These are phyloP conservation scores for Eueides isabella DNA, from an alignment of 1,140 invertebrate species.

Conservation along the genomic window DNA sequence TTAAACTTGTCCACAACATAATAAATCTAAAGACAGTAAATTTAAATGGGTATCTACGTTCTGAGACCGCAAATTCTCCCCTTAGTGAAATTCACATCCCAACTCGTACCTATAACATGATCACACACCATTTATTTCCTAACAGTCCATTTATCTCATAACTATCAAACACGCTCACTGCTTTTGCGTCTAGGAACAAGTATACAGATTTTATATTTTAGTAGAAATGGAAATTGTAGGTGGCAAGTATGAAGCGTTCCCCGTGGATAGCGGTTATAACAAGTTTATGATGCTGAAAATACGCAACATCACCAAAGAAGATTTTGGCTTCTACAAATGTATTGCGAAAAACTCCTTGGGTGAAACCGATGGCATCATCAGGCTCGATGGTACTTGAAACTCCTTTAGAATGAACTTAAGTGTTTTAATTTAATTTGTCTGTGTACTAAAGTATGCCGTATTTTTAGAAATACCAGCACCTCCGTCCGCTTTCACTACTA, in stretches of 20 bases:
- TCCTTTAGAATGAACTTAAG: conserved; percentile 18
- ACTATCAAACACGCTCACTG: conserved; percentile 35
- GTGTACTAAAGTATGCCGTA: conserved; percentile 25
- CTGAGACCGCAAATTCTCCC: conserved; percentile 36
- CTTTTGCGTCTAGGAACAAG: conserved; percentile 18
- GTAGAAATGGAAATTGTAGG: conserved; percentile 83
- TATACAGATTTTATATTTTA: conserved; percentile 77
- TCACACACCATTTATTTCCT: conserved; percentile 38
- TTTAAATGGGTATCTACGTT: conserved; percentile 34
- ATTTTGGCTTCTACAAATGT: conserved; percentile 84
- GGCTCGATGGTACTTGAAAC: conserved; percentile 80
- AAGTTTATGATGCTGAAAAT: conserved; percentile 84
- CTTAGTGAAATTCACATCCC: conserved; percentile 32
- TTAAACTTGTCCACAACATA: conserved; percentile 18
- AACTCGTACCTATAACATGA: conserved; percentile 30
- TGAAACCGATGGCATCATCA: conserved; percentile 83
- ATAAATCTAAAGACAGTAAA: conserved; percentile 40
- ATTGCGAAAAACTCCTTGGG: conserved; percentile 84
- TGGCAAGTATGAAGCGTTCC: conserved; percentile 83
- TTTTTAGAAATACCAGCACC: conserved; percentile 75
- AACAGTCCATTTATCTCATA: conserved; percentile 41
- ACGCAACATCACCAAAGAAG: conserved; percentile 79
- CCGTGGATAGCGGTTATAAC: conserved; percentile 82
- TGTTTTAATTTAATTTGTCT: conserved; percentile 28
- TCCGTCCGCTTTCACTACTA: conserved; percentile 71